phyloP scores from a whole-genome alignment of 2,888 invertebrate genomes.

The Argynnis bischoffii region DNA sequence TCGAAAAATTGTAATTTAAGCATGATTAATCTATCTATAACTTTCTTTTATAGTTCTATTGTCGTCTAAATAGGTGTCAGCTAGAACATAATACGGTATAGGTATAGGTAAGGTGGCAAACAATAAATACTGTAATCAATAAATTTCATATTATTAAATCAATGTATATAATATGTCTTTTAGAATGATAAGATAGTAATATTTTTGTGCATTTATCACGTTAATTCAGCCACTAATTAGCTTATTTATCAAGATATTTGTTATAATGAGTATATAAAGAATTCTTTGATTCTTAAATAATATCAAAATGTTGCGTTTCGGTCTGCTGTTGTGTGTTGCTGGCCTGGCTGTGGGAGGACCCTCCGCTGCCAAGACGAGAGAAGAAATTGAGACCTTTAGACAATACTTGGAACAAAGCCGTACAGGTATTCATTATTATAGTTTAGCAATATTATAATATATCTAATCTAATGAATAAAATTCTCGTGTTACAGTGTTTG shows the following conservation, averaged over 20 bases:
- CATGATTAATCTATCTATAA: too few species aligned
- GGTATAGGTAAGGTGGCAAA: too few species aligned
- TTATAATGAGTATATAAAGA: not conserved
- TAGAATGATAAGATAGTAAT: conserved; percentile 9
- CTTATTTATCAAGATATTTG: conserved; percentile 14
- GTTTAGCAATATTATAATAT: not conserved
- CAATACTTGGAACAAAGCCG: conserved; percentile 56
- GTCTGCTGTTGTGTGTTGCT: conserved; percentile 47
- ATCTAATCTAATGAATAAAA: too few species aligned
- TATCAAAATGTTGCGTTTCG: conserved; percentile 52
- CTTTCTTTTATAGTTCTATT: too few species aligned
- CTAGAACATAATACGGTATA: too few species aligned
- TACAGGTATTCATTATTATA: conserved; percentile 31
- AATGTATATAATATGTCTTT: conserved; percentile 16
- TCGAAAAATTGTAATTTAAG: too few species aligned
- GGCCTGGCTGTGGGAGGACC: conserved; percentile 54
- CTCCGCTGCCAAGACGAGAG: conserved; percentile 52
- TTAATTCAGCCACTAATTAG: conserved; percentile 8
- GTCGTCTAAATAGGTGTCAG: too few species aligned
- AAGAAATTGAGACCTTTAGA: conserved; percentile 62
- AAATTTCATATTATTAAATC: conserved; percentile 31
- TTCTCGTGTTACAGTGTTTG: too few species aligned
- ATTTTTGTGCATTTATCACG: conserved; percentile 3
- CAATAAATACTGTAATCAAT: too few species aligned
- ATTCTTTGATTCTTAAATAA: not conserved